phyloP scores from a whole-genome alignment of 2,797 vertebrate species.

The Lycodopsis pacificus region DNA sequence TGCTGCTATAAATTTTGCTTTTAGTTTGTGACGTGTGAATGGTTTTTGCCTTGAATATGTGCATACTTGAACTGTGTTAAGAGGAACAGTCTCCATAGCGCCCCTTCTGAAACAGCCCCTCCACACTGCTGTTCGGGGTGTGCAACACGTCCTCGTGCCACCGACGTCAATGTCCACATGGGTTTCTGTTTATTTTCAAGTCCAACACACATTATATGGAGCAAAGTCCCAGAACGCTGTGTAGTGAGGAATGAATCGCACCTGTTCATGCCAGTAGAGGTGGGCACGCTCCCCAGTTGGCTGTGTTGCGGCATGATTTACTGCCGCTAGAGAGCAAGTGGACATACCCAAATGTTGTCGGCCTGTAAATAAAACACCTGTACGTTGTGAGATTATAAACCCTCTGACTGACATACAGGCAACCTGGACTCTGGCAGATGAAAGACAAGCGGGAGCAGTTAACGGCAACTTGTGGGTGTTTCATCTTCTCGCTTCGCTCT shows the following conservation, averaged over 20 bases:
- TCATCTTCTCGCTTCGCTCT: neutral
- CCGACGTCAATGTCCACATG: slow-evolving; percentile 35
- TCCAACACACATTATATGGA: slow-evolving; percentile 47
- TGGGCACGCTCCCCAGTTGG: slow-evolving; percentile 39
- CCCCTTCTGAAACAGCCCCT: slow-evolving; percentile 82
- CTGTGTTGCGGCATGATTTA: slow-evolving; percentile 81
- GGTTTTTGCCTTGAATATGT: slow-evolving; percentile 83
- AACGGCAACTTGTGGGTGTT: neutral
- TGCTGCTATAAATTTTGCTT: slow-evolving; percentile 95
- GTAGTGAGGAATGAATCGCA: slow-evolving; percentile 24
- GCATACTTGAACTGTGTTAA: slow-evolving; percentile 83
- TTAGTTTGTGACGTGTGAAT: slow-evolving; percentile 86
- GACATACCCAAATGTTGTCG: slow-evolving; percentile 83
- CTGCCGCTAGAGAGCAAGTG: slow-evolving; percentile 90
- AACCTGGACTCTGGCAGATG: slow-evolving; percentile 3
- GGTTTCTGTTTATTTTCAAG: slow-evolving; percentile 49
- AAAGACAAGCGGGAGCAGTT: slow-evolving; percentile 16
- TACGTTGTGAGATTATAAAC: slow-evolving; percentile 42
- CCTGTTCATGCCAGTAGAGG: slow-evolving; percentile 31
- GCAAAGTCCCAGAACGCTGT: slow-evolving; percentile 47
- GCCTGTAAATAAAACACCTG: slow-evolving; percentile 76
- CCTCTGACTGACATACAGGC: slow-evolving; percentile 5
- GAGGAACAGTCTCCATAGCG: slow-evolving; percentile 80
- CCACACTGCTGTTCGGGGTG: slow-evolving; percentile 77
- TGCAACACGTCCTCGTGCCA: slow-evolving; percentile 31